Evolutionary conservation across 92 coral and sea anemone genomes (phyloP).

Genomic region (Parazoanthus darwini): DNA sequence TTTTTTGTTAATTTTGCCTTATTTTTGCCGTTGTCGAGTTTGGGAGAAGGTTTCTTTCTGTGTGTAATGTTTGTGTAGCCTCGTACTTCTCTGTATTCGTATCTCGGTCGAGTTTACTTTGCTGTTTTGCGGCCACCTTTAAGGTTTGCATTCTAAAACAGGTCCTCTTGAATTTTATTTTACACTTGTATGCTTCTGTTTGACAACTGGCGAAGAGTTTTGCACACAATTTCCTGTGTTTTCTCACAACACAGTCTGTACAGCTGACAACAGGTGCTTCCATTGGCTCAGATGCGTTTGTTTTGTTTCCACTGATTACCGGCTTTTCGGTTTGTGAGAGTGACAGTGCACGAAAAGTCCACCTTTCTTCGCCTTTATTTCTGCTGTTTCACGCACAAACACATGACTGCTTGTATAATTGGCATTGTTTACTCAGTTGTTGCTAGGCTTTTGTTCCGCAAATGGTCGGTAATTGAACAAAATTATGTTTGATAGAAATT

Average conservation of each 20-base stretch:
- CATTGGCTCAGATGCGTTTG: constrained; percentile 83
- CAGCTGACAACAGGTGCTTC: constrained; percentile 94
- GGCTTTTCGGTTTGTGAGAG: constrained; percentile 60
- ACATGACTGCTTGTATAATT: constrained; percentile 82
- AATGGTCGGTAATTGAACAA: constrained; percentile 98
- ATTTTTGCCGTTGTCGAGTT: constrained; percentile 8
- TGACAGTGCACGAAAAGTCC: constrained; percentile 78
- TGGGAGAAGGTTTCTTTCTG: not conserved
- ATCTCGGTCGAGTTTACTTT: constrained; percentile 30
- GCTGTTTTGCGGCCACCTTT: constrained; percentile 33
- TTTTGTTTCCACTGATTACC: constrained; percentile 77
- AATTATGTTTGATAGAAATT: constrained; percentile 86
- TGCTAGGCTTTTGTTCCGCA: constrained; percentile 80
- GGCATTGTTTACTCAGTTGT: constrained; percentile 87
- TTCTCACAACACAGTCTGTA: constrained; percentile 61
- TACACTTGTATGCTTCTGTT: constrained; percentile 59
- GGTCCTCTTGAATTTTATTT: constrained; percentile 59
- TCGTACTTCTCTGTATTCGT: not conserved
- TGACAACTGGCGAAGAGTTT: constrained; percentile 89
- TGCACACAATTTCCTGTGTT: constrained; percentile 88
- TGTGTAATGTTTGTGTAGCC: not conserved
- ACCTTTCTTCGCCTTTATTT: constrained; percentile 67
- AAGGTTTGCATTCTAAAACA: constrained; percentile 22
- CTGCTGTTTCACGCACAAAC: constrained; percentile 75
- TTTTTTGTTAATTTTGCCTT: constrained; percentile 21